Evolutionary conservation across 2,888 invertebrate genomes (phyloP).

Genomic region (Sarcophaga variegata): DNA sequence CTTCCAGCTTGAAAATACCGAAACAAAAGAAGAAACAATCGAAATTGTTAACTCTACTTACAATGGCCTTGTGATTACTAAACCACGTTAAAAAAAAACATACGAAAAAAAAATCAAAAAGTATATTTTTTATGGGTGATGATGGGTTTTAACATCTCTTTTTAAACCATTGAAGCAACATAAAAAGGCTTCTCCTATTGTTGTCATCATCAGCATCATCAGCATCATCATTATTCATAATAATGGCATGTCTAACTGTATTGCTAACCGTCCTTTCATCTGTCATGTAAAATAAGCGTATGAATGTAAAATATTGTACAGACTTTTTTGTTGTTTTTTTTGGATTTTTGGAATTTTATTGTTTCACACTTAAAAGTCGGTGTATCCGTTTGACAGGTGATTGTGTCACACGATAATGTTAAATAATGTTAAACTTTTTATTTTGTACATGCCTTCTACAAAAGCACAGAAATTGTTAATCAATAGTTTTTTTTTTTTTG

Average conservation of each 20-base stretch:
- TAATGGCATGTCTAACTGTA: slow-evolving; percentile 14
- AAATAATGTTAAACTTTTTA: slow-evolving; percentile 20
- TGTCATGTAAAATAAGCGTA: background rate
- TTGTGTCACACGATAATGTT: slow-evolving; percentile 41
- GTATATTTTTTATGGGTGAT: slow-evolving; percentile 2
- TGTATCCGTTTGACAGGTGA: slow-evolving; percentile 29
- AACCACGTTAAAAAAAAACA: slow-evolving; percentile 10
- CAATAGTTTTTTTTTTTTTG: background rate
- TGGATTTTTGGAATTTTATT: slow-evolving; percentile 30
- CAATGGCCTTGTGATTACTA: slow-evolving; percentile 35
- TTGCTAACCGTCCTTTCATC: background rate
- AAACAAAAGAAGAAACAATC: background rate
- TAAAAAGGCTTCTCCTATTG: background rate
- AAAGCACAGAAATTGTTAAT: slow-evolving; percentile 2
- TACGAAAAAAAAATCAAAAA: slow-evolving; percentile 12
- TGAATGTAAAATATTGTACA: slow-evolving; percentile 25
- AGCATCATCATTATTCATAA: slow-evolving; percentile 28
- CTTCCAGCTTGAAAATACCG: slow-evolving; percentile 15
- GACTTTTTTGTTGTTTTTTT: background rate
- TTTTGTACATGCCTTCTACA: background rate
- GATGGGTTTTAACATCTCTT: slow-evolving; percentile 10
- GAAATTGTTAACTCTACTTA: slow-evolving; percentile 35
- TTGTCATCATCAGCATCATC: slow-evolving; percentile 27
- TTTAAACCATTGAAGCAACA: slow-evolving; percentile 5
- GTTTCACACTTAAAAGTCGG: slow-evolving; percentile 21